Base-by-base conservation (phyloP, 2,797 vertebrate genomes). In the Pangasius mekongensis region DNA sequence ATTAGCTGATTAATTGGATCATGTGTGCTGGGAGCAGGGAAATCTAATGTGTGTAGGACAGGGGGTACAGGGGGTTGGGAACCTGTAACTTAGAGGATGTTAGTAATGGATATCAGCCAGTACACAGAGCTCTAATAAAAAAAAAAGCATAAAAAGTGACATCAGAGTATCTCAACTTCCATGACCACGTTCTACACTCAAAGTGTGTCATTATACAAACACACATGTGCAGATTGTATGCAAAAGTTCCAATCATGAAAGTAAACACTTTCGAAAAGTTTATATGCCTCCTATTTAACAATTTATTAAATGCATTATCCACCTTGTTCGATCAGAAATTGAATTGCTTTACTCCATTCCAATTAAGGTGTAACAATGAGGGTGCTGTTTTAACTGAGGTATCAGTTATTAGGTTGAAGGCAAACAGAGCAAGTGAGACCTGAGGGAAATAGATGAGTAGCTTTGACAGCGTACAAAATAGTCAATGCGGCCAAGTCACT, bases 351-450 rank as follows among this genome's bases (percentile, higher is more conserved):
- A 84, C 62, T 67, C 62, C 43, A 22, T 52, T 84, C 62, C 62
- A 84, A 84, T 84, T 84, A 84, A 84, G 82, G 43, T 84, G 62
- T 84, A n/a, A 67, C 67, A 43, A 84, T 84, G 82, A 84, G 82
- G 39, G 83, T 69, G 73, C 43, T 58, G 30, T 52, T 78, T 54
- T n/a, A 69, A 80, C 58, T 24, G n/a, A 67, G n/a, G 62, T 33
- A 84, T 84, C 64, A 84, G 54, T 82, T 71, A 56, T 73, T 39
- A 47, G 39, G 66, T 66, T 83, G 60, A 43, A 76, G 56, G 56
- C 82, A 67, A 76, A 80, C 16, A 71, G 49, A 71, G 16, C 62
- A 30, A 81, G n/a, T 52, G 62, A 67, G 11, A 49, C 43, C 78
- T 62, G 58, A 27, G 77, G 47, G 39, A 66, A 88, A 88, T 39